Evolutionary conservation across 2,113 vertebrate genomes (phyloP).

Genomic region (Turdus rufiventris): DNA sequence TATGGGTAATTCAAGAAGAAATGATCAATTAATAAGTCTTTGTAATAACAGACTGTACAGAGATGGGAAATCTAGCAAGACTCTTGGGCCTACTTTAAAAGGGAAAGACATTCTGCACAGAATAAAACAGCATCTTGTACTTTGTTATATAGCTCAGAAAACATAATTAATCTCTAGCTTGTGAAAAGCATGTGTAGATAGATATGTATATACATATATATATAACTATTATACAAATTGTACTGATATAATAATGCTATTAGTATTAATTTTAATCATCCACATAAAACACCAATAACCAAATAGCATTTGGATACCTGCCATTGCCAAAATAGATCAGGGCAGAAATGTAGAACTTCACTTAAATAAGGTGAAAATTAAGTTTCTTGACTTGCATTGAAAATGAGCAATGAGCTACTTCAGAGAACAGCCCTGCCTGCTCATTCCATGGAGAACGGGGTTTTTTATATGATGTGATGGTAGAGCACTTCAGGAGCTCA

Average conservation of each 20-base stretch:
- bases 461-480: not conserved
- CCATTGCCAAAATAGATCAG: not conserved
- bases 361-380: slow-evolving; percentile 10
- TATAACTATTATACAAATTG: not conserved
- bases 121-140: not conserved
- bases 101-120: not conserved
- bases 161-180: not conserved
- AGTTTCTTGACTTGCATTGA: not conserved
- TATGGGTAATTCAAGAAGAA: not conserved
- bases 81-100: not conserved
- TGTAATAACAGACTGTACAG: not conserved
- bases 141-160: not conserved
- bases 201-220: not conserved
- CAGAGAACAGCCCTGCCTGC: not conserved
- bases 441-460: not conserved
- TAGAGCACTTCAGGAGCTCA: not conserved
- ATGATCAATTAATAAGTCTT: slow-evolving; percentile 9
- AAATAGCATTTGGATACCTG: not conserved
- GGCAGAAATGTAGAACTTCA: not conserved
- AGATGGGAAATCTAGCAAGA: not conserved
- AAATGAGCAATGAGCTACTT: not conserved
- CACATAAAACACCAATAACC: not conserved
- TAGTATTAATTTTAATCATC: not conserved
- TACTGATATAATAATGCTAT: not conserved
- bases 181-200: not conserved